Evolutionary conservation across 2,113 vertebrate species (phyloP), one percentile per base, ranked within the genome.

Genomic region (Ariopsis seemanni): DNA sequence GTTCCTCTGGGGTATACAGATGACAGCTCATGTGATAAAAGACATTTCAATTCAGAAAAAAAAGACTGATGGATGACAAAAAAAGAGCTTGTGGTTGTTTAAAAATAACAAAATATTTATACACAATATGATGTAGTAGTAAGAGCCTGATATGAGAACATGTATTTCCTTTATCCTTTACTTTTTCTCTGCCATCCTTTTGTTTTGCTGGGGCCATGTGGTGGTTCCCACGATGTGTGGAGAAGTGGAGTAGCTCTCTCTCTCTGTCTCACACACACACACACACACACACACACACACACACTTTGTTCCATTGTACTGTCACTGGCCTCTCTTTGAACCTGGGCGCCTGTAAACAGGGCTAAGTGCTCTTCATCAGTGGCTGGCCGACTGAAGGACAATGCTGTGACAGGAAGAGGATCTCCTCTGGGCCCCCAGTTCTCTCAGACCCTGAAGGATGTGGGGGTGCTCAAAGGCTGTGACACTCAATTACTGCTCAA

Each of bases 261-360:
- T 71, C 63, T 81, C 75, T 72, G 48, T 86, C 9, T 7, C 34
- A 17, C 34, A 52, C 67, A 60, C 52, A 57, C 53, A 60, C 79
- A 81, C 55, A 80, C 55, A 81, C 55, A 60, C 78, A 81, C 60
- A 80, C 75, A 67, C 62, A 34, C 67, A 58, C 27, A 84, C 67
- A 57, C 63, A 60, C 84, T 52, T 53, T 30, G 65, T 62, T 86
- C 84, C 80, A 92, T 92, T 94, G 93, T 94, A 91, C 90, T 93
- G 89, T 55, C 81, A 62, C 91, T 94, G 93, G 91, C 93, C 93
- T 91, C 87, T 92, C 92, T 93, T 92, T 95, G 94, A 95, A 94
- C 92, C 90, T 93, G 92, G 87, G 78, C 87, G 90, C 90, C 93
- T 91, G 90, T 92, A 93, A 94, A 94, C 93, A 95, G 90, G 87